A percentile compares a stretch with the other conserved stretches of the same genome.
Evolutionary conservation across 2,113 vertebrate genomes (phyloP).

Genomic region (Lasiurus borealis): DNA sequence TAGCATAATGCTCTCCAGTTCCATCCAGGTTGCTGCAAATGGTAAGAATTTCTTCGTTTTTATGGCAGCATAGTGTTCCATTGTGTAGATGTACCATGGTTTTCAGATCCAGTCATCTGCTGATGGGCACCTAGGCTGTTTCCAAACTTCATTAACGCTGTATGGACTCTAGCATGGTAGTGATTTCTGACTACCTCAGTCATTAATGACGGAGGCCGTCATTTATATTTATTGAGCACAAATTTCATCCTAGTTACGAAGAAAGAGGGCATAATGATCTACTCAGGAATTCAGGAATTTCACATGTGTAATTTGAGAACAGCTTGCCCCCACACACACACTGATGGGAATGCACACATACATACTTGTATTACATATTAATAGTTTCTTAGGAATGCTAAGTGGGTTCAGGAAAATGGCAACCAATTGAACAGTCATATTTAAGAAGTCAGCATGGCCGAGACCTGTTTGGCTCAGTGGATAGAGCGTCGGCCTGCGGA

Average conservation of each 20-base stretch:
- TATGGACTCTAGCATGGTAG: background rate
- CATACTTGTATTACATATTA: background rate
- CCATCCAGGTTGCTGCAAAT: no score
- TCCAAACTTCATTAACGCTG: background rate
- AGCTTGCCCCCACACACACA: background rate
- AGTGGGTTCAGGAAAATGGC: background rate
- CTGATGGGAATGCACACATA: background rate
- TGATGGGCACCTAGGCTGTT: no score
- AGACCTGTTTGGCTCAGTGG: no score
- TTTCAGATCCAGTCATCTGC: no score
- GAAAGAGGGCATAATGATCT: background rate
- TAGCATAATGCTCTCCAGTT: no score
- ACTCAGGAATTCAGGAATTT: background rate
- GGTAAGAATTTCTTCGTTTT: no score
- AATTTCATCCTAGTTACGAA: background rate
- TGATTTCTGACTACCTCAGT: background rate
- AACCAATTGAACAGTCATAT: background rate
- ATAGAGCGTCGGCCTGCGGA: no score
- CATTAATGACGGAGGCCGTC: background rate
- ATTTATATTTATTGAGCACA: background rate
- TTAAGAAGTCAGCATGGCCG: no score
- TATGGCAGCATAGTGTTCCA: no score
- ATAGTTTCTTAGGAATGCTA: slow-evolving; percentile 30
- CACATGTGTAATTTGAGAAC: slow-evolving; percentile 8
- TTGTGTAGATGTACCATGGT: no score